Conservation (phyloP, 2,888 invertebrate species). For the Tanypteryx hageni region DNA sequence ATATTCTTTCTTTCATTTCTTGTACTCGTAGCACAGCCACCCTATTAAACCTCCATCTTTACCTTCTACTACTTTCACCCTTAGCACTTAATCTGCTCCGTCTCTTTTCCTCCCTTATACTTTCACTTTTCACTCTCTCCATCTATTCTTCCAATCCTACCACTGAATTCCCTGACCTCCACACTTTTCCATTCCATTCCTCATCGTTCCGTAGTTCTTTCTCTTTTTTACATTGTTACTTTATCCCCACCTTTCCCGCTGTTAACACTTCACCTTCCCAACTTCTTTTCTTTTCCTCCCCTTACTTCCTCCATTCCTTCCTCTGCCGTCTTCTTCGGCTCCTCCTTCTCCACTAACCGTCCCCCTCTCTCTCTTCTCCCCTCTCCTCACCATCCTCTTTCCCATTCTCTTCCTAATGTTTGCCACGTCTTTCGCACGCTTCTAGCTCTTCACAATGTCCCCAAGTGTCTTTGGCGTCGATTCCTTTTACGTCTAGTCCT, state of each 20-base stretch:
- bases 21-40: no score
- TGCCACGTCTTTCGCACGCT: constrained; percentile 22
- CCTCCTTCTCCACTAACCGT: no score
- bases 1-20: no score
- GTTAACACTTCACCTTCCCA: background rate
- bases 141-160: no score
- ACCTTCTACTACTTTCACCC: no score
- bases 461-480: constrained; percentile 20
- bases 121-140: no score
- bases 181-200: background rate
- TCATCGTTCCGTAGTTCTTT: background rate
- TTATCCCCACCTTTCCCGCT: background rate
- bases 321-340: background rate
- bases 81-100: no score
- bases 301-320: background rate
- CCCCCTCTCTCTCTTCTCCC: background rate
- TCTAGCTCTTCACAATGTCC: background rate
- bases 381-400: background rate
- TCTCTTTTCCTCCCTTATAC: no score
- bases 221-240: background rate
- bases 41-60: no score
- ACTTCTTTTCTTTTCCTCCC: background rate
- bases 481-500: constrained; percentile 17
- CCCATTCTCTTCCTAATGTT: background rate
- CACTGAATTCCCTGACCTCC: no score